Evolutionary conservation across 2,113 vertebrate genomes (phyloP).

Genomic region (Toxostoma redivivum): DNA sequence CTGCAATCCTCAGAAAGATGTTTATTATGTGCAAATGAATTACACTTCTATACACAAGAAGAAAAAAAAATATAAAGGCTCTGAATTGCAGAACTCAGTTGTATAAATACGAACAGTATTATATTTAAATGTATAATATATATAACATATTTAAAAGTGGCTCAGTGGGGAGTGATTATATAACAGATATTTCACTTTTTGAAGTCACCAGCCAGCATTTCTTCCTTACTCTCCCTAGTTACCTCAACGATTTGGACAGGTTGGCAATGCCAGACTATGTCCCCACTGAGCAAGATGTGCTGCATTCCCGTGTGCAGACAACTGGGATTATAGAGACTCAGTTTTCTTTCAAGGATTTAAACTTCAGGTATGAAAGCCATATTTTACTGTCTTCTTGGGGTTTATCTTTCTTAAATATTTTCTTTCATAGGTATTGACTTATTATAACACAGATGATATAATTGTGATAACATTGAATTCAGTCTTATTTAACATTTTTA

Average conservation of each 20-base stretch:
- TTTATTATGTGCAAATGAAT: neutral
- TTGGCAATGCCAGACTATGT: slow-evolving; percentile 67
- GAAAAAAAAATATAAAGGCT: neutral
- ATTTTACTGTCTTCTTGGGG: neutral
- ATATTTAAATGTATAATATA: neutral
- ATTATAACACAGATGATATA: neutral
- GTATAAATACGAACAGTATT: rapidly evolving
- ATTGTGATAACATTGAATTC: neutral
- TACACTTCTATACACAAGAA: neutral
- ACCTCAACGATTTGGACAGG: slow-evolving; percentile 74
- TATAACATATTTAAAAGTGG: neutral
- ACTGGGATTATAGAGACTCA: slow-evolving; percentile 94
- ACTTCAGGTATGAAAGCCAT: slow-evolving; percentile 83
- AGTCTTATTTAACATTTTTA: neutral
- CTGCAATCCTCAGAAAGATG: neutral
- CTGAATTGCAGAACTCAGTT: neutral
- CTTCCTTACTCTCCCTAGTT: slow-evolving; percentile 41
- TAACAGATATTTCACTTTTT: neutral
- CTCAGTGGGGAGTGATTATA: neutral
- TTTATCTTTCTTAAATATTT: neutral
- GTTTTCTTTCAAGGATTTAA: slow-evolving; percentile 91
- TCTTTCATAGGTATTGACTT: neutral
- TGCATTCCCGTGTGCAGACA: slow-evolving; percentile 92
- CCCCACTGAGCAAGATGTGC: slow-evolving; percentile 92
- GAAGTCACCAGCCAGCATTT: neutral